phyloP scores from a whole-genome alignment of 2,113 vertebrate genomes.

The Archocentrus centrarchus region DNA sequence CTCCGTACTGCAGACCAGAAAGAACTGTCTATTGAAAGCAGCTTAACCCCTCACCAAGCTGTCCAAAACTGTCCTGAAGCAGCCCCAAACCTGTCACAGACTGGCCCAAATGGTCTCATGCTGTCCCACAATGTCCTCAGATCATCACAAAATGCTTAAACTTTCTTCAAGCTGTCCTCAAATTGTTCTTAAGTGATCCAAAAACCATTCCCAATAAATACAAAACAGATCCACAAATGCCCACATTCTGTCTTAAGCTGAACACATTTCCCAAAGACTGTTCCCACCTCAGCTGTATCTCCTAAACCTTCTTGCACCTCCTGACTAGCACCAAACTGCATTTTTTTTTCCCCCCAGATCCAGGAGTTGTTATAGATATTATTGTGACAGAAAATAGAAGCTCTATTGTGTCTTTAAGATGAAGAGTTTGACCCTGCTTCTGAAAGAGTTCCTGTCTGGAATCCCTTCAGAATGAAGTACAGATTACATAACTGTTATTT shows the following conservation, averaged over 20 bases:
- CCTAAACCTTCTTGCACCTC: background rate
- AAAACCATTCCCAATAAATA: slow-evolving; percentile 5
- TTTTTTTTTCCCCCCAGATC: no score
- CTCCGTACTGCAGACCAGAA: slow-evolving; percentile 53
- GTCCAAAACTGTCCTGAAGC: slow-evolving; percentile 34
- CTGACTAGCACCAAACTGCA: background rate
- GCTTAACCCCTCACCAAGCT: slow-evolving; percentile 46
- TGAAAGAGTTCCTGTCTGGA: background rate
- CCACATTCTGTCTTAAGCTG: background rate
- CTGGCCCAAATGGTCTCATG: background rate
- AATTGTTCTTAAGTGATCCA: slow-evolving; percentile 1
- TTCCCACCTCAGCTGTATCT: background rate
- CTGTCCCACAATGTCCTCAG: slow-evolving; percentile 1
- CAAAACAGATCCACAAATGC: slow-evolving; percentile 15
- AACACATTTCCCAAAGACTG: background rate
- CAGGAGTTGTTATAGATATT: background rate
- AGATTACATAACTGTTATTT: background rate
- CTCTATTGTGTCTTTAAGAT: background rate
- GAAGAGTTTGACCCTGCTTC: background rate
- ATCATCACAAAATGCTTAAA: slow-evolving; percentile 7
- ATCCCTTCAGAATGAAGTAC: background rate
- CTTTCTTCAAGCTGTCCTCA: slow-evolving; percentile 33
- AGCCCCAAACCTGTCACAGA: slow-evolving; percentile 25
- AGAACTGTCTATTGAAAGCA: slow-evolving; percentile 45
- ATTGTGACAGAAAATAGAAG: background rate